These are phyloP conservation scores for Sula dactylatra DNA, from an alignment of 2,113 vertebrate genomes.

Conservation along the genomic window DNA sequence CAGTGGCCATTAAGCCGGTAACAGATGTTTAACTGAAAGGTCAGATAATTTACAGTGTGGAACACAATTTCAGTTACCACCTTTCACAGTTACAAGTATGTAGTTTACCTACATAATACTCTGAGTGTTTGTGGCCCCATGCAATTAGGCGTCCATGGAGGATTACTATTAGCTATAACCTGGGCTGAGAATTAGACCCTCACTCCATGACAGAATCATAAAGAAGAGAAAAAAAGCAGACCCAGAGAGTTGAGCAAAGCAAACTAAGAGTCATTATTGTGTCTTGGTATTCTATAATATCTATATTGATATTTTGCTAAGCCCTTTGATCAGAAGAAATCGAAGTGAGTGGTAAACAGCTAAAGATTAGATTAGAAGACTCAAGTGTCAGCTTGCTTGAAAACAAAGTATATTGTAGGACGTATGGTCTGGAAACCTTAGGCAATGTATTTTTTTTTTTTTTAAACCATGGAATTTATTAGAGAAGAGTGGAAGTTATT, in stretches of 20 bases:
- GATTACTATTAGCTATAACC: not conserved
- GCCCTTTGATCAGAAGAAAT: not conserved
- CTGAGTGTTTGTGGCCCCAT: accelerated
- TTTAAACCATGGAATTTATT: not conserved
- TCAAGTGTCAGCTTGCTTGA: not conserved
- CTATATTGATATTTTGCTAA: not conserved
- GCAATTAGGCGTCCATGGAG: not conserved
- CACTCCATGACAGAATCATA: not conserved
- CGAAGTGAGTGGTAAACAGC: not conserved
- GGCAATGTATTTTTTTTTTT: not conserved
- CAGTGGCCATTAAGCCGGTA: not conserved
- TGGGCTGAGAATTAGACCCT: not conserved
- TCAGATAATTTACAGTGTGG: conserved; percentile 18
- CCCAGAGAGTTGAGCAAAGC: not conserved
- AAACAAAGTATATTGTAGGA: not conserved
- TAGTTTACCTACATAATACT: not conserved
- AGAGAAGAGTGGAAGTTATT: not conserved
- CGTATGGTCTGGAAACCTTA: not conserved
- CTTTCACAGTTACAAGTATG: not conserved
- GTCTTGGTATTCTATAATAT: not conserved
- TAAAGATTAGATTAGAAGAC: not conserved
- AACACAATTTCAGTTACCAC: not conserved
- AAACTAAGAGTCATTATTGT: not conserved
- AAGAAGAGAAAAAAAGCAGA: not conserved
- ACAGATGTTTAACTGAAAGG: not conserved